phyloP scores from a whole-genome alignment of 1,140 invertebrate species.

The Cotesia glomerata region DNA sequence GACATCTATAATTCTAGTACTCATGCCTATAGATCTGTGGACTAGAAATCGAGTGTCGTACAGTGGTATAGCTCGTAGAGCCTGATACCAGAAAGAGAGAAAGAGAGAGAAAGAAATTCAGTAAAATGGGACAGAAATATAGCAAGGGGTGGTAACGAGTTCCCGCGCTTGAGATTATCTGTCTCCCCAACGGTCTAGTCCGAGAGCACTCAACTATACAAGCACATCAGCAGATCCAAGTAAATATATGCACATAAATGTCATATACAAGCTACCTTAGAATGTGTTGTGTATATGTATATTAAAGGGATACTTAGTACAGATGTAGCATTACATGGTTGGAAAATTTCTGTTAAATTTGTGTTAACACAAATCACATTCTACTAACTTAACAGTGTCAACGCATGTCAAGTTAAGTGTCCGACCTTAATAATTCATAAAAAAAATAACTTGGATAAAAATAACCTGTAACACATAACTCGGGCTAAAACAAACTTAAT shows the following conservation, averaged over 20 bases:
- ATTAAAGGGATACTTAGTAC: too few species aligned
- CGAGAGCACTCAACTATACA: not conserved
- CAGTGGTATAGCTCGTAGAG: not conserved
- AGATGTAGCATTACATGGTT: too few species aligned
- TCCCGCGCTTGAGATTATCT: slow-evolving; percentile 46
- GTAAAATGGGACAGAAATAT: not conserved
- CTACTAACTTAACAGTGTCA: too few species aligned
- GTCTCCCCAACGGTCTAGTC: slow-evolving; percentile 24
- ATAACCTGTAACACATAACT: too few species aligned
- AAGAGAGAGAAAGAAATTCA: slow-evolving; percentile 3
- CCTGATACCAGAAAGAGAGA: not conserved
- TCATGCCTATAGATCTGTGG: slow-evolving; percentile 2
- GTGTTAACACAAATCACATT: too few species aligned
- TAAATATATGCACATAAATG: not conserved
- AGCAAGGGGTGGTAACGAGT: slow-evolving; percentile 47
- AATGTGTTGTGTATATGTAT: too few species aligned
- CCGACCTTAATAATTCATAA: too few species aligned
- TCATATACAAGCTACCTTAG: not conserved
- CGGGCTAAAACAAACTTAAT: too few species aligned
- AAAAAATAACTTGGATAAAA: too few species aligned
- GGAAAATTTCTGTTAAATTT: too few species aligned
- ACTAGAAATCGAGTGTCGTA: too few species aligned
- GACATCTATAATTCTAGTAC: slow-evolving; percentile 22
- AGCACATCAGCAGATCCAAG: not conserved
- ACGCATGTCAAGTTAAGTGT: too few species aligned